These are phyloP conservation scores for Abramis brama DNA, from an alignment of 2,113 vertebrate genomes.

Conservation along the genomic window DNA sequence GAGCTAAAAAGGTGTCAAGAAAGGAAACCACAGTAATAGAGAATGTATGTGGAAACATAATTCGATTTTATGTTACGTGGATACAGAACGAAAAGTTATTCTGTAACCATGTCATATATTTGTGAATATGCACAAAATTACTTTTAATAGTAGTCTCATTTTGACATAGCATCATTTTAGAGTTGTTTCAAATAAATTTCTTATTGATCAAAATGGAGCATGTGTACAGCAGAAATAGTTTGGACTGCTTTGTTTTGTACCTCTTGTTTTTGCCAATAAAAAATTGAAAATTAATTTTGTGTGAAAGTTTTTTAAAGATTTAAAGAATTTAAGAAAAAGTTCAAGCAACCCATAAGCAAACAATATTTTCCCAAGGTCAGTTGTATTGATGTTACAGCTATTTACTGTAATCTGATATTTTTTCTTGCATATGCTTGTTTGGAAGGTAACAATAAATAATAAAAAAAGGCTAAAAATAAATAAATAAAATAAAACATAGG, in stretches of 20 bases:
- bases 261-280: neutral
- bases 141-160: neutral
- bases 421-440: neutral
- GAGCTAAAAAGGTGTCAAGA: neutral
- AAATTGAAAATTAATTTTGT: neutral
- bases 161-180: neutral
- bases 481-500: neutral
- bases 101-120: neutral
- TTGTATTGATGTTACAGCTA: neutral
- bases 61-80: neutral
- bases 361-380: neutral
- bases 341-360: neutral
- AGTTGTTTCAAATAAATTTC: neutral
- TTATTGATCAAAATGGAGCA: neutral
- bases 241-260: slow-evolving; percentile 3
- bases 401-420: neutral
- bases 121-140: neutral
- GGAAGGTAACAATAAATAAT: neutral
- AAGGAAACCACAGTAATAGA: neutral
- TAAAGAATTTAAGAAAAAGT: neutral
- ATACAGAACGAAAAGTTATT: neutral
- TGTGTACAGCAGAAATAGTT: neutral
- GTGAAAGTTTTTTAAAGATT: too few species aligned
- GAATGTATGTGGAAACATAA: neutral
- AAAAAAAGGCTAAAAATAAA: neutral